Evolutionary conservation across 2,888 invertebrate species (phyloP).

Genomic region (Ligdia adustata): DNA sequence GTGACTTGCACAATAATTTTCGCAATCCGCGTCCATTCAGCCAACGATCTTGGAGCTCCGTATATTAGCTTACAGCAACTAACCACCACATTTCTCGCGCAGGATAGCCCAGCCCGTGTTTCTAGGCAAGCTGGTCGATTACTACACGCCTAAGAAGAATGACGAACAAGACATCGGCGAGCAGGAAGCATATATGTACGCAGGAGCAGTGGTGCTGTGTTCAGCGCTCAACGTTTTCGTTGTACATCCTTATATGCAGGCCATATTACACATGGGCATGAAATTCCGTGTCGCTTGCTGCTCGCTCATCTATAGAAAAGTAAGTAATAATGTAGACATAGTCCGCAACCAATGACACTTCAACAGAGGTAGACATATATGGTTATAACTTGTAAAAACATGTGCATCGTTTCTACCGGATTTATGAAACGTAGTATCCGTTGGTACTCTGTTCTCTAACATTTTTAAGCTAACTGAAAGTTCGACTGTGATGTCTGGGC

Average conservation of each 20-base stretch:
- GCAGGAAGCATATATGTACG: constrained; percentile 89
- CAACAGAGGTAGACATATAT: too few species aligned
- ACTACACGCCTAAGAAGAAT: constrained; percentile 78
- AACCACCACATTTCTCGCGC: constrained; percentile 39
- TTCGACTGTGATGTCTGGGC: too few species aligned
- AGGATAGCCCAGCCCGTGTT: constrained; percentile 87
- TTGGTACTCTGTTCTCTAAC: too few species aligned
- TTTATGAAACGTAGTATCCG: too few species aligned
- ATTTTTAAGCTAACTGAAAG: too few species aligned
- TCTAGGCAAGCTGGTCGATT: constrained; percentile 85
- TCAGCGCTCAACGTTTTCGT: constrained; percentile 90
- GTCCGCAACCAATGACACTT: too few species aligned
- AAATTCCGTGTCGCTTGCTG: constrained; percentile 92
- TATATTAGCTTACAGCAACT: background rate
- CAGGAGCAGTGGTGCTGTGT: constrained; percentile 88
- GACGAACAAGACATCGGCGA: constrained; percentile 50
- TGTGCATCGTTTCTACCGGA: too few species aligned
- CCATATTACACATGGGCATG: constrained; percentile 92
- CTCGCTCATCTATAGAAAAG: constrained; percentile 92
- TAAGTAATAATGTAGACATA: constrained; percentile 37
- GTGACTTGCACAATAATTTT: background rate
- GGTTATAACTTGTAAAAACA: too few species aligned
- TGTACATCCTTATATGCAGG: constrained; percentile 96
- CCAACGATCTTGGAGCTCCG: background rate
- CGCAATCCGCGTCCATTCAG: background rate